phyloP scores from a whole-genome alignment of 2,888 invertebrate genomes.

The Agrochola litura region DNA sequence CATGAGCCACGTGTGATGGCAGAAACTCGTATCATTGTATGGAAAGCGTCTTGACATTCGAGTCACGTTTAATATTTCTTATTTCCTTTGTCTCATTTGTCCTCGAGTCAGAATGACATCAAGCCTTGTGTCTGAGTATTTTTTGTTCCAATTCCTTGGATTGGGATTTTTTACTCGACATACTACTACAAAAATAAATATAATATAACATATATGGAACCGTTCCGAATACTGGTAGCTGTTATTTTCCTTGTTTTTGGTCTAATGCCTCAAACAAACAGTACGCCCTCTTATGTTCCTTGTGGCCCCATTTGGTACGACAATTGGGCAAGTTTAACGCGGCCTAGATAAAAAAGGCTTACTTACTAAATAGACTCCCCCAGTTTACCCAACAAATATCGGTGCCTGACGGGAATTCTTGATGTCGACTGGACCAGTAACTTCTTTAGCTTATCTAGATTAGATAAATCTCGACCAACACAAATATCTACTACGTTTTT shows the following conservation, averaged over 20 bases:
- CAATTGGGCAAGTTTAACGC: constrained; percentile 60
- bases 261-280: constrained; percentile 51
- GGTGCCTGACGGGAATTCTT: constrained; percentile 63
- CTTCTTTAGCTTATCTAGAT: constrained; percentile 62
- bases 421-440: constrained; percentile 56
- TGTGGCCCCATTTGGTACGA: constrained; percentile 57
- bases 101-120: constrained; percentile 85
- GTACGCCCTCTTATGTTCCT: constrained; percentile 45
- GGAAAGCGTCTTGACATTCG: constrained; percentile 83
- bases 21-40: constrained; percentile 79
- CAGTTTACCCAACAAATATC: constrained; percentile 60
- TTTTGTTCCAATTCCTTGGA: constrained; percentile 77
- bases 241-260: constrained; percentile 35
- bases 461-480: constrained; percentile 47
- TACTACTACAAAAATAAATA: constrained; percentile 62
- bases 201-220: constrained; percentile 40
- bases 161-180: constrained; percentile 70
- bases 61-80: constrained; percentile 90
- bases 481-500: constrained; percentile 31
- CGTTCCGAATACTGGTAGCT: constrained; percentile 46
- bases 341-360: constrained; percentile 66
- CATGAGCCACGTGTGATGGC: constrained; percentile 78
- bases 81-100: constrained; percentile 89
- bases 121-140: constrained; percentile 79
- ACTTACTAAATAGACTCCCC: constrained; percentile 58